Evolutionary conservation across 2,113 vertebrate genomes (phyloP), one percentile per base, ranked within the genome.

Genomic region (Ahaetulla prasina): DNA sequence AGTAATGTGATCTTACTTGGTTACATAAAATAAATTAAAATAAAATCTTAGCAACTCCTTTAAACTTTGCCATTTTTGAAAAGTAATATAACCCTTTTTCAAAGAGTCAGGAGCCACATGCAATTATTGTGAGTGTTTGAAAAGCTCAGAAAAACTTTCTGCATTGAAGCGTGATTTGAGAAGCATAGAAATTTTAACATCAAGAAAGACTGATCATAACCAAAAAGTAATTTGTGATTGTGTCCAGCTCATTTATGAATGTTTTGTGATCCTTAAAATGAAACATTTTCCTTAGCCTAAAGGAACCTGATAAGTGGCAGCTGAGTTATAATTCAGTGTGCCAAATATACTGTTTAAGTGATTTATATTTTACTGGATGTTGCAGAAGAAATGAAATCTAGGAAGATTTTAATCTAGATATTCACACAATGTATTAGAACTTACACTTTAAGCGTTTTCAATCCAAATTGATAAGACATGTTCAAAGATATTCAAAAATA

Each of bases 41-140:
- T 55, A 39, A 88, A 92, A 89, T 90, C 95, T 97, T 97, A 97
- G 27, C 93, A 95, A 88, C 97, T 97, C 95, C 27, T 96, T 98
- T 97, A 97, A 94, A 91, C 47, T 88, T 87, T 94, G 88, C 94
- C 96, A 95, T 96, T 97, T 98, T 97, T 97, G 96, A 97, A 91
- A 98, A 93, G 98, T 97, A 97, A 97, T 92, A 96, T 96, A 97
- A 98, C 97, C 97, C 95, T 94, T 97, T 96, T 98, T 98, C 96
- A 97, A 97, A 97, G 94, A 92, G 90, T 92, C 47, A 88, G 93
- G 95, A 97, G 97, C 96, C 96, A 97, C 97, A 95, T 96, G 96
- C 94, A 97, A 97, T 97, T 94, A 96, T 96, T 96, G 96, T 85
- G 94, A 97, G 94, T 95, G 92, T 95, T 96, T 92, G 95, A 96